phyloP scores from a whole-genome alignment of 2,888 invertebrate genomes.

The Zaprionus lineosus region DNA sequence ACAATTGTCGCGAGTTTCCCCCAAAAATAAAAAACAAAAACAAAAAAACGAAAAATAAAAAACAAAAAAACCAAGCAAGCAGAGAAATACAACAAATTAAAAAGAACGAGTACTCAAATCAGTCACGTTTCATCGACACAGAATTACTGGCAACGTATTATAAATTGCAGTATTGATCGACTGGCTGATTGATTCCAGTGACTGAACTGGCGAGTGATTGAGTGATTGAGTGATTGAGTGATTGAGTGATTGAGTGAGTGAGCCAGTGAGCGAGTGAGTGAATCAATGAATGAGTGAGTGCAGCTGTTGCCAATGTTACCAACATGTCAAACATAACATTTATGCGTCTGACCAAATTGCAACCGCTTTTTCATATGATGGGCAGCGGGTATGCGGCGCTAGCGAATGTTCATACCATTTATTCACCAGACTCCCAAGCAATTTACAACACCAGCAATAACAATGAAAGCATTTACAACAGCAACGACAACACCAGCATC shows the following conservation, averaged over 20 bases:
- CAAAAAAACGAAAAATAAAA: too few relatives aligned
- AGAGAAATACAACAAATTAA: too few relatives aligned
- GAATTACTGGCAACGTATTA: constrained; percentile 19
- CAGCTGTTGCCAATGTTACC: constrained; percentile 36
- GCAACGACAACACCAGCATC: constrained; percentile 23
- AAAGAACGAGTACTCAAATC: too few relatives aligned
- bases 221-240: constrained; percentile 33
- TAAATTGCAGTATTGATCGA: constrained; percentile 26
- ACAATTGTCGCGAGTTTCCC: constrained; percentile 38
- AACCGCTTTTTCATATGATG: constrained; percentile 58
- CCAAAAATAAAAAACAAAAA: not conserved
- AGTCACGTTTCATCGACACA: constrained; percentile 28
- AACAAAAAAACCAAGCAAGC: too few relatives aligned
- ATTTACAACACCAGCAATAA: constrained; percentile 4
- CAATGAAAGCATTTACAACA: constrained; percentile 22
- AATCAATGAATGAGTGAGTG: constrained; percentile 13
- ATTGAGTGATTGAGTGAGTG: constrained; percentile 13
- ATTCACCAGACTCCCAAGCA: constrained; percentile 25
- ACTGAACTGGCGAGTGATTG: constrained; percentile 11
- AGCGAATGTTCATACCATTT: constrained; percentile 43
- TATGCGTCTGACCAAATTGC: constrained; percentile 54
- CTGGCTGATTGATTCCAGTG: constrained; percentile 14
- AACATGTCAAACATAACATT: constrained; percentile 71
- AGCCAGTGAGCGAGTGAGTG: constrained; percentile 18
- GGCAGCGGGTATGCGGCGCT: constrained; percentile 49